phyloP scores from a whole-genome alignment of 2,113 vertebrate species.

The Tyrannus savana region DNA sequence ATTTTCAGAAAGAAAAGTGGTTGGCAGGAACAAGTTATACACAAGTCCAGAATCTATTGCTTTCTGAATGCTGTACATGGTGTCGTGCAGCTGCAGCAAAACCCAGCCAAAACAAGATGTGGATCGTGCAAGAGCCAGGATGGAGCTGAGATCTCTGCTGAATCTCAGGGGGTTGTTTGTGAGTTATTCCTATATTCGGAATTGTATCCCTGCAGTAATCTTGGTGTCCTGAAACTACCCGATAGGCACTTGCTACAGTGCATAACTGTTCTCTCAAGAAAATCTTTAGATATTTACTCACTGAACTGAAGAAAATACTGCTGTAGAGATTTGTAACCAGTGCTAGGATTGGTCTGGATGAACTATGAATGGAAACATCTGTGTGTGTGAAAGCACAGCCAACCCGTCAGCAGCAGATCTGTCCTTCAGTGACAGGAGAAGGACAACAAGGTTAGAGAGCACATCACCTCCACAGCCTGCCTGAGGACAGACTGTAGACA shows the following conservation, averaged over 20 bases:
- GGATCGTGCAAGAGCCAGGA: background rate
- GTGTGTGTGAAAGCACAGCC: background rate
- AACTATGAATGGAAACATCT: background rate
- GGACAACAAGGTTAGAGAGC: background rate
- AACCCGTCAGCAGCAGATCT: background rate
- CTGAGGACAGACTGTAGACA: background rate
- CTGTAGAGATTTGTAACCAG: background rate
- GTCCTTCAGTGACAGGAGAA: background rate
- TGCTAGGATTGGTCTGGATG: background rate
- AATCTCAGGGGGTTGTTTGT: background rate
- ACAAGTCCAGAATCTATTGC: background rate
- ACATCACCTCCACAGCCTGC: background rate
- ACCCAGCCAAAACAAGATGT: slow-evolving; percentile 21
- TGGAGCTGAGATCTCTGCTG: background rate
- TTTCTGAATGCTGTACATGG: background rate
- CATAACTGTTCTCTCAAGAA: background rate
- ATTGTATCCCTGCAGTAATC: background rate
- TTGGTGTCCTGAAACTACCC: background rate
- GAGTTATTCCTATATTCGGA: background rate
- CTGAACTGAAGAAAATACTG: background rate
- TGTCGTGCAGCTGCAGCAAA: slow-evolving; percentile 14
- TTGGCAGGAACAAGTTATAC: slow-evolving; percentile 14
- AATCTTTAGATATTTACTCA: background rate
- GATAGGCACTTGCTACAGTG: background rate
- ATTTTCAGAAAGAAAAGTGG: slow-evolving; percentile 20